Evolutionary conservation across 2,113 vertebrate species (phyloP), one percentile per base, ranked within the genome.

Genomic region (Puffinus mauretanicus): DNA sequence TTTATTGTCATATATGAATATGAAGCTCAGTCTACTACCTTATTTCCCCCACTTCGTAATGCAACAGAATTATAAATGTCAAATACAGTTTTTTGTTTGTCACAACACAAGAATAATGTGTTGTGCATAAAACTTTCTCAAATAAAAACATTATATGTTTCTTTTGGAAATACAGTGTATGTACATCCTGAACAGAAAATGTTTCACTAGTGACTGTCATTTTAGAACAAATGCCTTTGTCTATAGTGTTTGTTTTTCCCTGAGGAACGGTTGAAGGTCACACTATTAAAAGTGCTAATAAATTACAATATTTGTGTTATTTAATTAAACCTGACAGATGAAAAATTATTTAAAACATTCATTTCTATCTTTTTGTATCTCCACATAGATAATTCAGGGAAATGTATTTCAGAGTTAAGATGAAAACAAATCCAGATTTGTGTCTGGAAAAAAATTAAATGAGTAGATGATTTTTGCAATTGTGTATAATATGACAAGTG

Each of bases 311-410:
- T 97, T 97, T 97, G 46, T 96, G 51, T 91, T 95, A 89, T 75
- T 77, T 97, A 97, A 97, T 97, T 98, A 97, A 97, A 96, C 40
- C 42, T 97, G 71, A 96, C 86, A 96, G 65, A 88, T 95, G 86
- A 97, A 94, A 91, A 94, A 90, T 42, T 70, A 61, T 72, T 38
- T 95, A 58, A 85, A 71, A 70, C 30, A 60, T 62, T 94, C 44
- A 17, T 66, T 96, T 88, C 80, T 94, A n/a, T 78, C 7, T 73
- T 55, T 70, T 69, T 92, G 27, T 80, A 4, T 69, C 57, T 93
- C 27, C 36, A 52, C 6, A 94, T 82, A 86, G 25, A 61, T 80
- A 94, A 82, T 57, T 93, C 13, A 87, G 7, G 36, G 25, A 84
- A 94, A 87, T 29, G 4, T 5, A 78, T 82, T 92, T 86, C 21